Evolutionary conservation across 2,888 invertebrate genomes (phyloP).

Genomic region (Brachyptera putata): DNA sequence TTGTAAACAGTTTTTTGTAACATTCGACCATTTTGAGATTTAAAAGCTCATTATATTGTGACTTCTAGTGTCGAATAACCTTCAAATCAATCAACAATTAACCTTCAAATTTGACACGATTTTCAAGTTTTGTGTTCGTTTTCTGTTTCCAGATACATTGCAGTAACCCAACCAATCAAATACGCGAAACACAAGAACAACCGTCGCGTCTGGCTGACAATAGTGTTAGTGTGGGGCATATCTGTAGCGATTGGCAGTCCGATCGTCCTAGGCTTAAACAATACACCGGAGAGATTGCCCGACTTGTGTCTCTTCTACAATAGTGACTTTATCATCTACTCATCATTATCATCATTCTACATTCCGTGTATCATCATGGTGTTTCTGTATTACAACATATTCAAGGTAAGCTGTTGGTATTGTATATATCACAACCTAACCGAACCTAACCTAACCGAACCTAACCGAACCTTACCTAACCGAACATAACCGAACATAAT

Average conservation of each 20-base stretch:
- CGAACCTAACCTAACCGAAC: too few relatives aligned
- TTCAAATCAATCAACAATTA: too few relatives aligned
- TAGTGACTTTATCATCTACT: conserved; percentile 96
- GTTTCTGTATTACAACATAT: conserved; percentile 94
- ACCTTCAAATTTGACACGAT: too few relatives aligned
- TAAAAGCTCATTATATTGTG: too few relatives aligned
- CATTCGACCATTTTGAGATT: too few relatives aligned
- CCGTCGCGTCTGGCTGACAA: conserved; percentile 88
- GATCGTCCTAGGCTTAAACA: conserved; percentile 92
- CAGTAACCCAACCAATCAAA: conserved; percentile 97
- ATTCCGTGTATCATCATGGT: conserved; percentile 99
- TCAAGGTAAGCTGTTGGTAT: conserved; percentile 67
- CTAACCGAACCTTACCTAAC: too few relatives aligned
- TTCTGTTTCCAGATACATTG: conserved; percentile 81
- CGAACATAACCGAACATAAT: too few relatives aligned
- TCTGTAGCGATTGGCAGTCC: conserved; percentile 94
- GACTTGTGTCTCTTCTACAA: conserved; percentile 95
- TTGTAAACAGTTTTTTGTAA: too few relatives aligned
- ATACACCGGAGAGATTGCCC: conserved; percentile 77
- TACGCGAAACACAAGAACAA: conserved; percentile 98
- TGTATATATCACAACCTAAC: too few relatives aligned
- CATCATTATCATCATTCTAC: conserved; percentile 96
- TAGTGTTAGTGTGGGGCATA: conserved; percentile 93
- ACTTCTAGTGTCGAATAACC: too few relatives aligned
- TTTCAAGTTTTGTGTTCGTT: too few relatives aligned